Percentiles rank a stretch among this genome's conserved stretches.
Conservation (phyloP, 2,113 vertebrate species). For the Chloebia gouldiae region DNA sequence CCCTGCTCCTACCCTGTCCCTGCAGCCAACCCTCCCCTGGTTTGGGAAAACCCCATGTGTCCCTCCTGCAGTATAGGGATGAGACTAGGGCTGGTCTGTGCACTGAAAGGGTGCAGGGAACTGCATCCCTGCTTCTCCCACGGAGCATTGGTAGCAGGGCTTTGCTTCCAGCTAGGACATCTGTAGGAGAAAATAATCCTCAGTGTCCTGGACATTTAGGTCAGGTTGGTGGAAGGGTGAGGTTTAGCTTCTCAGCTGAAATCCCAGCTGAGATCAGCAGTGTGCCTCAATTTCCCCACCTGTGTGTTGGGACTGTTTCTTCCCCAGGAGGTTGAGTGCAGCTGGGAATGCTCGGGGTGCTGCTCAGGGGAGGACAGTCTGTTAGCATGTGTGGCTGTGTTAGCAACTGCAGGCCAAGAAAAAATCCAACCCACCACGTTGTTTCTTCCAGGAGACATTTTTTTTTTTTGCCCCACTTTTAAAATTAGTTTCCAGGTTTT, state of each 20-base stretch:
- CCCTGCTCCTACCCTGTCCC: not conserved
- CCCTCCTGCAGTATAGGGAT: not conserved
- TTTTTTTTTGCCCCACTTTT: not conserved
- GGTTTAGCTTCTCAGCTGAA: not conserved
- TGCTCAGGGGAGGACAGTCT: not conserved
- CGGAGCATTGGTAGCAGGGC: fast-evolving
- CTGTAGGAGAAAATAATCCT: not conserved
- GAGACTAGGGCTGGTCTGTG: fast-evolving
- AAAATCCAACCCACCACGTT: not conserved
- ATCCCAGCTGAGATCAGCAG: not conserved
- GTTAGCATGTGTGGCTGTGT: not conserved
- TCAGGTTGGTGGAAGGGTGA: not conserved
- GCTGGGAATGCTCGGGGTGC: fast-evolving
- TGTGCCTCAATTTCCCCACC: not conserved
- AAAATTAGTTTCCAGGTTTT: not conserved
- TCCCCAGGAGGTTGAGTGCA: not conserved
- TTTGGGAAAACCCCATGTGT: not conserved
- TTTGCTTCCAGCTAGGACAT: not conserved
- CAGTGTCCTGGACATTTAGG: fast-evolving
- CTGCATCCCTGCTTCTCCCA: not conserved
- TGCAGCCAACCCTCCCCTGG: not conserved
- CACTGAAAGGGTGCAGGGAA: not conserved
- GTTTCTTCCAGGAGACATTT: not conserved
- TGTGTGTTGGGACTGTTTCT: not conserved
- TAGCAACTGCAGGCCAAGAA: not conserved